Conservation (phyloP, 2,113 vertebrate genomes). For the Pontoporia blainvillei region DNA sequence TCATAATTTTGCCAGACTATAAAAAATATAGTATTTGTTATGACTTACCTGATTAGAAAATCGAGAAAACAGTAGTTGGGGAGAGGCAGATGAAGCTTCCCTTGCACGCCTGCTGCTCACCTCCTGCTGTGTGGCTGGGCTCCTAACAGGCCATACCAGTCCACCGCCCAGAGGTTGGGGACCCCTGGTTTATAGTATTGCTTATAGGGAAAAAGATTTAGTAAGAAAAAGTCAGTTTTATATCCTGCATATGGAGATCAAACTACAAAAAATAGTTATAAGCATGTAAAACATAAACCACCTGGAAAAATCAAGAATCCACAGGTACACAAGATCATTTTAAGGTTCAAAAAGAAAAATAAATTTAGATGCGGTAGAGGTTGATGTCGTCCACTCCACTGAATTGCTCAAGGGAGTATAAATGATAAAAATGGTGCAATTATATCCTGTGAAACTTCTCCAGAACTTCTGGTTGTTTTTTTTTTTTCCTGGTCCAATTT, state of each 20-base stretch:
- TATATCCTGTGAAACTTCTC: background rate
- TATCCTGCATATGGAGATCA: background rate
- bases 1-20: background rate
- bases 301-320: background rate
- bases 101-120: fast-evolving
- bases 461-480: background rate
- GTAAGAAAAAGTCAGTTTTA: background rate
- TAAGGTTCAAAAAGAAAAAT: background rate
- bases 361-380: background rate
- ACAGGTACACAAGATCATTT: fast-evolving
- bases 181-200: background rate
- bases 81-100: too few species aligned
- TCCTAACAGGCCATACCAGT: too few species aligned
- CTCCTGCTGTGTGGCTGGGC: too few species aligned
- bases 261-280: background rate
- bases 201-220: background rate
- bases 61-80: background rate
- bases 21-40: background rate
- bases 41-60: background rate
- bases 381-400: background rate
- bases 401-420: background rate
- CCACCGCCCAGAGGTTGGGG: too few species aligned
- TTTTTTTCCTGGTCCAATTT: background rate
- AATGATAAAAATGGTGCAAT: background rate
- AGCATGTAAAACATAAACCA: background rate